Evolutionary conservation across 92 coral and sea anemone species (phyloP).

Genomic region (Heliopora coerulea): DNA sequence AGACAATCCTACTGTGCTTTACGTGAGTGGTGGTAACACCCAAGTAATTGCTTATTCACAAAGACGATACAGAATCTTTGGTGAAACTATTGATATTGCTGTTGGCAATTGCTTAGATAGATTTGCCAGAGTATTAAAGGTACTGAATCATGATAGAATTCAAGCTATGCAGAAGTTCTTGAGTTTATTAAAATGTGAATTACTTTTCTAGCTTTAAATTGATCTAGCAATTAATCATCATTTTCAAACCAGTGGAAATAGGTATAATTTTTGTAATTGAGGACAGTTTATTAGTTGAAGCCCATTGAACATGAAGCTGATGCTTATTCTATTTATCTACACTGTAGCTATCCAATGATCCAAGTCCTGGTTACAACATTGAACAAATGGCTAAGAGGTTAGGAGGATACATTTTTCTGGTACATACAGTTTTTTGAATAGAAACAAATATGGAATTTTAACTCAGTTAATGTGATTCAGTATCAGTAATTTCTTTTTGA

Average conservation of each 20-base stretch:
- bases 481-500: neutral
- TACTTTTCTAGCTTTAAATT: neutral
- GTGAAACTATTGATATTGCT: conserved; percentile 98
- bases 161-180: neutral
- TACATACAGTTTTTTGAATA: neutral
- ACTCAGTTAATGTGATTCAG: too few relatives aligned
- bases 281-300: too few relatives aligned
- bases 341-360: conserved; percentile 91
- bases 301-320: too few relatives aligned
- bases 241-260: too few relatives aligned
- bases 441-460: too few relatives aligned
- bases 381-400: conserved; percentile 99
- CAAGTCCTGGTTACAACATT: conserved; percentile 97
- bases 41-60: conserved; percentile 94
- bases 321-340: too few relatives aligned
- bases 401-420: neutral
- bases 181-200: neutral
- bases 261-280: too few relatives aligned
- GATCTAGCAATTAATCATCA: too few relatives aligned
- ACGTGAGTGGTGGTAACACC: conserved; percentile 98
- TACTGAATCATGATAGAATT: neutral
- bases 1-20: conserved; percentile 86
- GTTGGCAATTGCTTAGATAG: conserved; percentile 97
- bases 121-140: conserved; percentile 98
- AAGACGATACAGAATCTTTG: conserved; percentile 93